These are phyloP conservation scores for Onthophagus sagittarius DNA, from an alignment of 2,888 invertebrate species.

Conservation along the genomic window DNA sequence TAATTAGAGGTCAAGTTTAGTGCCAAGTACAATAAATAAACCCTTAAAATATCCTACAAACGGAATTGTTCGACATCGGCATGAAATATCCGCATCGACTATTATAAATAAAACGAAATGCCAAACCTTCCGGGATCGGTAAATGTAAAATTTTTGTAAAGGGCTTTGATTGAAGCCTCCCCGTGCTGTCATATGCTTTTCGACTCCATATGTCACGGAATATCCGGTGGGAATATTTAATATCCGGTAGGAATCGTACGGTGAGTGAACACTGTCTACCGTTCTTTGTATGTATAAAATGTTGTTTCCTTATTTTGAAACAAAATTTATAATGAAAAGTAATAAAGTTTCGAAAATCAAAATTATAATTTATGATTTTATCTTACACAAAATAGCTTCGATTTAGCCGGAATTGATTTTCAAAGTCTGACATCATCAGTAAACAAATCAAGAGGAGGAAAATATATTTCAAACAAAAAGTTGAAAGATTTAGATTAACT, in stretches of 20 bases:
- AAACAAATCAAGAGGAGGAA: too few species aligned
- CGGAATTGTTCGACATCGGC: too few species aligned
- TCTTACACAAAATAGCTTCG: too few species aligned
- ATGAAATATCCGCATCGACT: too few species aligned
- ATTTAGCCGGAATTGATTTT: too few species aligned
- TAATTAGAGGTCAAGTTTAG: not conserved
- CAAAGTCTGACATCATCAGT: too few species aligned
- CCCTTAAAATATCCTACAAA: not conserved
- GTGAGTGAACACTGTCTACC: constrained; percentile 21
- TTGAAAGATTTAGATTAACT: too few species aligned
- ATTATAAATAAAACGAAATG: too few species aligned
- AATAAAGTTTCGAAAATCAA: not conserved
- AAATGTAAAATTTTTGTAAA: too few species aligned
- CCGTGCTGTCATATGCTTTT: not conserved
- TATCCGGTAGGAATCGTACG: constrained; percentile 29
- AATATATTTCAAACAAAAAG: too few species aligned
- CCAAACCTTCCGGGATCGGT: too few species aligned
- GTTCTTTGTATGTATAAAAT: not conserved
- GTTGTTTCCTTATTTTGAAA: not conserved
- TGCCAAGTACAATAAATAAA: not conserved
- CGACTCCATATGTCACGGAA: constrained; percentile 23
- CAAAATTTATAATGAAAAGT: not conserved
- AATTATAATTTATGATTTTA: too few species aligned
- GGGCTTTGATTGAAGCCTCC: not conserved
- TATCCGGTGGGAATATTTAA: constrained; percentile 29